Percentiles rank a stretch among this genome's conserved stretches.
These are phyloP conservation scores for Corella eumyota DNA, from an alignment of 23 tunicate species.

Conservation along the genomic window DNA sequence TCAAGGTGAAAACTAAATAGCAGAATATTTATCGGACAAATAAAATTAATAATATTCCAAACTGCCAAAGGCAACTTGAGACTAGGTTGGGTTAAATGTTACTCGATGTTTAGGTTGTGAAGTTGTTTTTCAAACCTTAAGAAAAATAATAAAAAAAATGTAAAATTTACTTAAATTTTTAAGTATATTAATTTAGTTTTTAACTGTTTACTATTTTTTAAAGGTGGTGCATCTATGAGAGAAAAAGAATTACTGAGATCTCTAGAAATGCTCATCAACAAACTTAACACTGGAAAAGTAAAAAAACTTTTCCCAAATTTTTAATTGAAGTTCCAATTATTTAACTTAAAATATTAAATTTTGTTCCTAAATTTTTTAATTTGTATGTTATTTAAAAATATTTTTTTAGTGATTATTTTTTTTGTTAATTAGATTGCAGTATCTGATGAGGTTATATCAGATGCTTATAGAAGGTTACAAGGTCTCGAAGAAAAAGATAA, in stretches of 20 bases:
- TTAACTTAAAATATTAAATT: background rate
- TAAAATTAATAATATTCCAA: too few relatives aligned
- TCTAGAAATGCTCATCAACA: conserved; percentile 56
- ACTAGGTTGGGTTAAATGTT: too few relatives aligned
- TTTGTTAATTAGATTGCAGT: conserved; percentile 46
- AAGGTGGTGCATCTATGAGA: background rate
- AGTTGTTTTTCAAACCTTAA: too few relatives aligned
- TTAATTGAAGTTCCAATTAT: background rate
- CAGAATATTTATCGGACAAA: too few relatives aligned
- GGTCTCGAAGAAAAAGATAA: conserved; percentile 36
- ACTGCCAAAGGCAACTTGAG: too few relatives aligned
- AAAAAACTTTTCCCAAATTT: background rate
- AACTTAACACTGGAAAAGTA: conserved; percentile 84
- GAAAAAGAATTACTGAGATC: conserved; percentile 40
- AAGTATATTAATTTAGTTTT: too few relatives aligned
- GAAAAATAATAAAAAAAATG: too few relatives aligned
- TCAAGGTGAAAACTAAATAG: too few relatives aligned
- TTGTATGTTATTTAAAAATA: background rate
- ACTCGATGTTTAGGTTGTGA: too few relatives aligned
- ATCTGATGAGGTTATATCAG: conserved; percentile 73
- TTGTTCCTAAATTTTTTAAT: background rate
- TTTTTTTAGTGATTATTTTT: background rate
- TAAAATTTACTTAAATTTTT: too few relatives aligned
- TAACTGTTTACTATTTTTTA: too few relatives aligned
- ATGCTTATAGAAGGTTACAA: conserved; percentile 60